Evolutionary conservation across 2,113 vertebrate genomes (phyloP).

Genomic region (Proteles cristata): DNA sequence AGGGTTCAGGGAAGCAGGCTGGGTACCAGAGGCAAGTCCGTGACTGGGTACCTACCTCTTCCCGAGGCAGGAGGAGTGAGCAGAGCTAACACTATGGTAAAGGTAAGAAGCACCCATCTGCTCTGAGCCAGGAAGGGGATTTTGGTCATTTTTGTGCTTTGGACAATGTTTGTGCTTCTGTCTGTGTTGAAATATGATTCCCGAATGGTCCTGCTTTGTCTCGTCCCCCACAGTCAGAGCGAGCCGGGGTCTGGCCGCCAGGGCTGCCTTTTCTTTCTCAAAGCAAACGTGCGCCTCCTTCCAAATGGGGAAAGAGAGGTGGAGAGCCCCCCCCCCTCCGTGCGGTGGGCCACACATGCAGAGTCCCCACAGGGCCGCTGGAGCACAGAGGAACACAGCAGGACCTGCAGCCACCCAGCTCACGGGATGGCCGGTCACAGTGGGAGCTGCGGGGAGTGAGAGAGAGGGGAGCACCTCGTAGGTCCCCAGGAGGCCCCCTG

Average conservation of each 20-base stretch:
- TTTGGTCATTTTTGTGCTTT: not conserved
- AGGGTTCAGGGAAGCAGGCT: not conserved
- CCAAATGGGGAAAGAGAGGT: rapidly evolving
- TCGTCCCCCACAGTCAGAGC: rapidly evolving
- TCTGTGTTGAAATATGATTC: not conserved
- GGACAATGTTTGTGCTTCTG: not conserved
- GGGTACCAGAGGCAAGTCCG: too few relatives aligned
- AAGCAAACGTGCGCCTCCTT: not conserved
- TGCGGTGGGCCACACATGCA: not conserved
- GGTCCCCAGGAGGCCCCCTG: not conserved
- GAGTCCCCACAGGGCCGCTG: not conserved
- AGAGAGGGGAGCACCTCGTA: not conserved
- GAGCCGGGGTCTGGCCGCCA: not conserved
- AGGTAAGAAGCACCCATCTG: not conserved
- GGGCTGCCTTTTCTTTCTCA: not conserved
- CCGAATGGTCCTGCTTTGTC: not conserved
- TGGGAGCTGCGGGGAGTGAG: not conserved
- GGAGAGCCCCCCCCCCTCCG: not conserved
- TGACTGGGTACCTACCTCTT: not conserved
- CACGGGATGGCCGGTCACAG: not conserved
- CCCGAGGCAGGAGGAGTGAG: not conserved
- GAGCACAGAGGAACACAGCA: not conserved
- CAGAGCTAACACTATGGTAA: not conserved
- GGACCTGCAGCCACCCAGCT: not conserved
- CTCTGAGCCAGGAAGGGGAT: not conserved